Conservation (phyloP, 2,113 vertebrate species). For the Phoxinus phoxinus region DNA sequence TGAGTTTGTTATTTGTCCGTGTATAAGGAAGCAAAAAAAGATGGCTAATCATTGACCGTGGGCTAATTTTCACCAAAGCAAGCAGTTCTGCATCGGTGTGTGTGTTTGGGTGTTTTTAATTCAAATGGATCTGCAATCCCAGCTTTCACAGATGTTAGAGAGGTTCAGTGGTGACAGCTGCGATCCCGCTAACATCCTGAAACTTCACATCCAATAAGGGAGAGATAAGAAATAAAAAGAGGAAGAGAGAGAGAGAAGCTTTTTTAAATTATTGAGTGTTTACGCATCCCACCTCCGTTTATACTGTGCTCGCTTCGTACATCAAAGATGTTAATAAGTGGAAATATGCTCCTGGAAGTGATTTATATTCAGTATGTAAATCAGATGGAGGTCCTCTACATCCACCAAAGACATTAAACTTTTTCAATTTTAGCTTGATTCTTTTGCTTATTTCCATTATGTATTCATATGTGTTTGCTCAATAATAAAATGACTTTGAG, state of each 20-base stretch:
- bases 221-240: background rate
- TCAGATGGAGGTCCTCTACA: conserved; percentile 14
- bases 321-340: conserved; percentile 56
- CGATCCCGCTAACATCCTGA: conserved; percentile 48
- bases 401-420: conserved; percentile 5
- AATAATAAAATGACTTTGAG: background rate
- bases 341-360: conserved; percentile 24
- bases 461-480: background rate
- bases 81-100: background rate
- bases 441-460: background rate
- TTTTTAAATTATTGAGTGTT: conserved; percentile 61
- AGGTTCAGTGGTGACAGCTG: conserved; percentile 54
- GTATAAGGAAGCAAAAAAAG: background rate
- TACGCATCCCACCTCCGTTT: conserved; percentile 46
- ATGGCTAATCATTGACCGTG: conserved; percentile 31
- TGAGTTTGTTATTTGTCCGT: background rate
- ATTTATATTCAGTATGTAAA: conserved; percentile 30
- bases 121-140: conserved; percentile 37
- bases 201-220: conserved; percentile 49
- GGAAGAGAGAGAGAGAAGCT: conserved; percentile 18
- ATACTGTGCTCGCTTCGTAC: conserved; percentile 28
- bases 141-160: conserved; percentile 52
- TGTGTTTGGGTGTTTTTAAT: conserved; percentile 38
- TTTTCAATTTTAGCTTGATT: conserved; percentile 11
- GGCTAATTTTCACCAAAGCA: conserved; percentile 14